Percentiles rank a stretch among this genome's conserved stretches.
Evolutionary conservation across 1,140 invertebrate genomes (phyloP).

Genomic region (Ceratitis capitata): DNA sequence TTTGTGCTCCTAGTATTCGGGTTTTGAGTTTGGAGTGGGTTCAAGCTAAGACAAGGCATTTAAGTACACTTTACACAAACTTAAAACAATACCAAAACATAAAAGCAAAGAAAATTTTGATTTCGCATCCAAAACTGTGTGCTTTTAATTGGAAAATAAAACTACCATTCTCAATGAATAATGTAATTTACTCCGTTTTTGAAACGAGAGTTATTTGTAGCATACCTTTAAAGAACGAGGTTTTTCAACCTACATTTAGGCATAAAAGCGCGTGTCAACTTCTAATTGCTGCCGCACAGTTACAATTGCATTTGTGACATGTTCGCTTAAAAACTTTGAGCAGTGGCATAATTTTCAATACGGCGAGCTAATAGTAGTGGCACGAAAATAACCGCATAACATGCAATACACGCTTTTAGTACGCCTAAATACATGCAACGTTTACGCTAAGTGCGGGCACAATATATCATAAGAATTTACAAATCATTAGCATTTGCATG

Average conservation of each 20-base stretch:
- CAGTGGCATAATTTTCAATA: neutral
- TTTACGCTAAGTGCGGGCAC: neutral
- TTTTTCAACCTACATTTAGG: neutral
- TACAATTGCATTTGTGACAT: neutral
- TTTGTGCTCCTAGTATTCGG: no score
- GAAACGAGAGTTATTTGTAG: no score
- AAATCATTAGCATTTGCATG: slow-evolving; percentile 8
- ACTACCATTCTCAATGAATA: neutral
- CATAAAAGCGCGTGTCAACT: slow-evolving; percentile 20
- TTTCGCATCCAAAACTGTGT: no score
- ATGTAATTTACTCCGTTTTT: neutral
- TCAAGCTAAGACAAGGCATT: neutral
- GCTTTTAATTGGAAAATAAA: neutral
- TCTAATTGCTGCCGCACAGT: neutral
- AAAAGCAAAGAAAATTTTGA: no score
- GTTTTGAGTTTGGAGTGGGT: neutral
- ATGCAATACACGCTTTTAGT: neutral
- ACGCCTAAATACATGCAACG: neutral
- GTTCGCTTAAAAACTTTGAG: neutral
- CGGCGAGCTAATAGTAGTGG: neutral
- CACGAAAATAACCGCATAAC: neutral
- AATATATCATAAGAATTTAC: slow-evolving; percentile 9
- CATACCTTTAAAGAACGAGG: no score
- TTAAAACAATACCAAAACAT: neutral
- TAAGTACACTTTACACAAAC: neutral